Base-by-base conservation (phyloP, 1,140 invertebrate genomes). In the Lutraria rhynchaena region DNA sequence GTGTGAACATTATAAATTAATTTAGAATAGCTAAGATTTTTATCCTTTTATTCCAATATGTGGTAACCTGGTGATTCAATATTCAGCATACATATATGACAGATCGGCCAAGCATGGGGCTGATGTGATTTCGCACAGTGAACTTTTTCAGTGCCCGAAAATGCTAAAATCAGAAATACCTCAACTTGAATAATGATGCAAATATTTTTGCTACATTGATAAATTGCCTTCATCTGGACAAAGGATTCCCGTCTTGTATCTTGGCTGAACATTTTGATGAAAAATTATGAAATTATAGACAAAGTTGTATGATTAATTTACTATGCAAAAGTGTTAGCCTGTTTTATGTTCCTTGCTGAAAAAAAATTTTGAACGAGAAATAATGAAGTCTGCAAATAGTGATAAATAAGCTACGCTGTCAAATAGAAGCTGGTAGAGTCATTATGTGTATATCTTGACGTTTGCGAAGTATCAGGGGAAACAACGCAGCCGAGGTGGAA, bases 351-450 rank as follows among this genome's bases (percentile, higher is more conserved):
- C 60, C 37, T 17, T 61, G 60, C 44, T 70, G 65, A 80, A 80
- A 80, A n/a, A n/a, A 77, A 80, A 80, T 70, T 69, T 80, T 80
- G 65, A 80, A 44, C 55, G 76, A 60, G 35, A 69, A 80, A 80
- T 80, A 80, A 80, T 80, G 76, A 80, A 70, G 60, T 63, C 46
- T 57, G 31, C 19, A 22, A 63, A 70, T 44, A 58, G 53, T 55
- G 76, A 80, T 80, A 80, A 80, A 80, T 80, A 80, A 69, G 76
- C 44, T 55, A 80, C 41, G 51, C 63, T 80, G 63, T 80, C 76
- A 80, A 80, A 55, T 44, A 35, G 3, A 5, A 19, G 37, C 76
- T 80, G 76, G 13, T 29, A 29, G 60, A 80, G 22, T 49, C 33
- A 80, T 80, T 67, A 80, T 58, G 33, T 29, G 65, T 63, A 69